Evolutionary conservation across 2,797 vertebrate genomes (phyloP).

Genomic region (Myotis daubentonii): DNA sequence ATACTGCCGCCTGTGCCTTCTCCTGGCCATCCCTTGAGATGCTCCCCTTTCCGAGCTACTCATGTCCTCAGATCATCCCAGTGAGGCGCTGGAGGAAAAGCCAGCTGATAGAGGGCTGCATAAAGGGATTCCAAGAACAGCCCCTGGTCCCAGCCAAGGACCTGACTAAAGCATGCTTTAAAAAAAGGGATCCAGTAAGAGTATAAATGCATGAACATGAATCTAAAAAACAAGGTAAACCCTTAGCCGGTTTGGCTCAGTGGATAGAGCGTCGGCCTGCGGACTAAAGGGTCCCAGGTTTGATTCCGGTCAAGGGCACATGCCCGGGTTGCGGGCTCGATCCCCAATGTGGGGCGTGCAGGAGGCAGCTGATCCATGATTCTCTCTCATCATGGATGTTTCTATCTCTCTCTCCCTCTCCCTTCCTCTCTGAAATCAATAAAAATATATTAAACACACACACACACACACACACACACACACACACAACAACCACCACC

Average conservation of each 20-base stretch:
- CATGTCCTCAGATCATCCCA: neutral
- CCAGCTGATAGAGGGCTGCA: neutral
- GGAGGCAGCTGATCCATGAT: too few relatives aligned
- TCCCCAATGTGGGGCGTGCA: too few relatives aligned
- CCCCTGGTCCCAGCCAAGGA: neutral
- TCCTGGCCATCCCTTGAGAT: neutral
- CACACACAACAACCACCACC: neutral
- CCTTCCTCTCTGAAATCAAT: too few relatives aligned
- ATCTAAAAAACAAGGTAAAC: neutral
- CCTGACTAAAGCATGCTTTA: slow-evolving; percentile 17
- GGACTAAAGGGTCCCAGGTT: too few relatives aligned
- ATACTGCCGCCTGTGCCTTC: neutral
- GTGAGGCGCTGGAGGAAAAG: neutral
- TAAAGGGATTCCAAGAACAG: slow-evolving; percentile 18
- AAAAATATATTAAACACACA: too few relatives aligned
- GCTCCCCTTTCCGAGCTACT: neutral
- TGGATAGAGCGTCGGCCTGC: too few relatives aligned
- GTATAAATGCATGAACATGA: neutral
- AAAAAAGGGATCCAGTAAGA: slow-evolving; percentile 36
- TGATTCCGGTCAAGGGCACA: too few relatives aligned
- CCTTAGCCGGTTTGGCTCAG: too few relatives aligned
- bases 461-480: neutral
- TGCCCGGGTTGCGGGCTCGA: fast-evolving
- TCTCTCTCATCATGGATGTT: too few relatives aligned
- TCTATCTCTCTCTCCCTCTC: too few relatives aligned